Conservation (phyloP, 2,888 invertebrate genomes). For the Bellardia bayeri region DNA sequence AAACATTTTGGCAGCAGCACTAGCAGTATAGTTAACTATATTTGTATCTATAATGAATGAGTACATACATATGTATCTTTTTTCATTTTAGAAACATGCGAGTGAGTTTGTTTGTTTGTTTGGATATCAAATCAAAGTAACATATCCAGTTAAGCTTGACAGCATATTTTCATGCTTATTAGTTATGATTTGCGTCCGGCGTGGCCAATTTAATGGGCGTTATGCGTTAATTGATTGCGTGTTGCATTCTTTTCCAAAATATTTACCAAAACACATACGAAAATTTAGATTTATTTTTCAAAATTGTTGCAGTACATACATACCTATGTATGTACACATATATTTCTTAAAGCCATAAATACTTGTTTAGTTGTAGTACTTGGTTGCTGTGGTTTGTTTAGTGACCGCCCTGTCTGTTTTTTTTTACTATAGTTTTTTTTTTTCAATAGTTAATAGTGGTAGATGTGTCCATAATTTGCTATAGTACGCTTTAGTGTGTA, state of each 20-base stretch:
- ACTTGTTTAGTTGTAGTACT: neutral
- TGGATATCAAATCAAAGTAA: slow-evolving; percentile 52
- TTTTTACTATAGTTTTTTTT: slow-evolving; percentile 7
- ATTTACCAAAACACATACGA: slow-evolving; percentile 22
- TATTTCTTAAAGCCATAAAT: neutral
- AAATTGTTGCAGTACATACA: neutral
- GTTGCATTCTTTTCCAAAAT: slow-evolving; percentile 60
- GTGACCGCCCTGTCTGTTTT: slow-evolving; percentile 45
- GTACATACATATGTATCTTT: too few species aligned
- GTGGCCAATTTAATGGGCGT: slow-evolving; percentile 71
- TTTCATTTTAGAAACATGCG: neutral
- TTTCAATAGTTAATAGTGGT: neutral
- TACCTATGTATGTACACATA: too few species aligned
- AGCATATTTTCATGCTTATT: slow-evolving; percentile 72
- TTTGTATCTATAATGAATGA: neutral
- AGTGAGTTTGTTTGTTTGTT: neutral
- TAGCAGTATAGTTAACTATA: too few species aligned
- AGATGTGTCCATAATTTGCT: slow-evolving; percentile 22
- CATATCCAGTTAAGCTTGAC: slow-evolving; percentile 70
- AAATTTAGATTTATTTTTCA: slow-evolving; percentile 34
- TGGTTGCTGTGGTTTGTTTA: neutral
- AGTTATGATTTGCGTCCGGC: slow-evolving; percentile 71
- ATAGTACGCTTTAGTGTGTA: neutral
- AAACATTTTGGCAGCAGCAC: neutral
- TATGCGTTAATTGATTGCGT: slow-evolving; percentile 73